Base-by-base conservation (phyloP, 1,140 invertebrate genomes). In the Linepithema humile region DNA sequence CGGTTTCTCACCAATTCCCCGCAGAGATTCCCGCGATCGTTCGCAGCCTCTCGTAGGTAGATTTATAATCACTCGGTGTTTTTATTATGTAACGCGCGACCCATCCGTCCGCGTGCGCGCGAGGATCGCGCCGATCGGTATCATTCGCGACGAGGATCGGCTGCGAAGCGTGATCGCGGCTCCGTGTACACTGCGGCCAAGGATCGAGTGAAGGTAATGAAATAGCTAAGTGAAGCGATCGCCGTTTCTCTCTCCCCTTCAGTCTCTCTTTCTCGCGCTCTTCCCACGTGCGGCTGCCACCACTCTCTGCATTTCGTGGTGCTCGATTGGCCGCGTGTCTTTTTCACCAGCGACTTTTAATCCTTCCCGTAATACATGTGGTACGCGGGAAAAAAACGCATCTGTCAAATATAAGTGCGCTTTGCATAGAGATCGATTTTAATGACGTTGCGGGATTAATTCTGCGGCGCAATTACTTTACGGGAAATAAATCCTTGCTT, bases 161-260 rank as follows among this genome's bases (percentile, higher is more conserved):
- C 84, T 57, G 60, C 53, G 73, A 73, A 43, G 50, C 87, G 57
- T 70, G 48, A 40, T 80, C 75, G 45, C 74, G 84, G 80, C 72
- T 87, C 75, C 82, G 85, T 90, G 80, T 89, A 78, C 78, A 89
- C 88, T 89, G 88, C 85, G 82, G 82, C 88, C 69, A 83, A 82
- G 85, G 78, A 87, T 89, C 82, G 88, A 85, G 88, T 72, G 88
- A 90, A 90, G 88, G 88, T 90, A 90, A 89, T 89, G 88, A 89
- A 89, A 89, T 89, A 85, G 88, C 82, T 83, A 87, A 88, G 85
- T 87, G 82, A 88, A 84, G 84, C 88, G 72, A 83, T 70, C 38
- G 35, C 48, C 20, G 48, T 86, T 50, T 84, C 40, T 67, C n/a
- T 75, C 50, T 65, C 53, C 53, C 40, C 35, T 15, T 55, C 35